Evolutionary conservation across 2,888 invertebrate genomes (phyloP), one percentile per base, ranked within the genome.

Genomic region (Acanthoscelides obtectus): DNA sequence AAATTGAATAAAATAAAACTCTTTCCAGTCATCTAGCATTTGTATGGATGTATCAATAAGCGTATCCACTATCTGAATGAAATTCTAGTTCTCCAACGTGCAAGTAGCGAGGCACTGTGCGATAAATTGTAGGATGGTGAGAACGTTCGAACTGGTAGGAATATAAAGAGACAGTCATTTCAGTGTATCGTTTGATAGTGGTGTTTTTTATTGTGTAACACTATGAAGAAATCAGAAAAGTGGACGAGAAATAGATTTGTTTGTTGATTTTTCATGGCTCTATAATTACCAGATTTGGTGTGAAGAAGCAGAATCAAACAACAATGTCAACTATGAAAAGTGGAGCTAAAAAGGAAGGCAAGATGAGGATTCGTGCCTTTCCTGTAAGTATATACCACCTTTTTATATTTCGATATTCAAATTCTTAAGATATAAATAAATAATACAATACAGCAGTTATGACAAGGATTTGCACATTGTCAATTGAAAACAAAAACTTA

Each of bases 331-430:
- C 90, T 89, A 91, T 92, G 90, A 92, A 92, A 87, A 90, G 87
- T 84, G 87, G 91, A 86, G 92, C 93, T 81, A 96, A 95, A 87
- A 95, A 95, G 88, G 96, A 96, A 88, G 93, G 93, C 89, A 98
- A 98, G 89, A 97, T 98, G 97, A 92, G 98, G 85, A 98, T 98
- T 85, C 91, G 97, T 87, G 97, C 98, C 80, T 98, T 98, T 88
- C 97, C 98, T 86, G 97, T 98, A 89, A 96, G 96, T 91, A 22
- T 25, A 25, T 66, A 22, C 67, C 25, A 6, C 22, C 22, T 20
- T 17, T 66, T 22, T 1, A 20, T 20, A 20, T 66, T 6, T 66
- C 20, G 8, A 17, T 4, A 66, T 19, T 66, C 22, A 6, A 66
- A 1, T 22, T n/a, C 6, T 19, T 63, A 12, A 12, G 19, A 12